A percentile compares a stretch with the other conserved stretches of the same genome.
Evolutionary conservation across 2,888 invertebrate species (phyloP).

Genomic region (Yponomeuta evonymella): DNA sequence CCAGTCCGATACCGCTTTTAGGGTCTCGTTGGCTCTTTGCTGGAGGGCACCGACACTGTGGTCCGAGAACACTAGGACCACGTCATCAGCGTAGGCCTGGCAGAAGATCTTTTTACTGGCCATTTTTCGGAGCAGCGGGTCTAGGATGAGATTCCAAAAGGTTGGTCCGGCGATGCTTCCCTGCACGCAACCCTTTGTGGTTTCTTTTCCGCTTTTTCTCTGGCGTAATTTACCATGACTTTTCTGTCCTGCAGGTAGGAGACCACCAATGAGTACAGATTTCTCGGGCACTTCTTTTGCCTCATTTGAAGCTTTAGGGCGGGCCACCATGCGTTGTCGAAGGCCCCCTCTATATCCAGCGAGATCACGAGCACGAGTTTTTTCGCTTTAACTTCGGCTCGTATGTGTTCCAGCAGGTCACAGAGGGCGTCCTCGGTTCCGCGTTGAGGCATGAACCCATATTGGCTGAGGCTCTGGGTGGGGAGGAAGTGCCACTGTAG

Average conservation of each 20-base stretch:
- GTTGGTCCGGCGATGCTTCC: conserved; percentile 23
- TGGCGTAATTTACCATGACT: conserved; percentile 20
- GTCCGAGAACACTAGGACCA: conserved; percentile 18
- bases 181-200: conserved; percentile 24
- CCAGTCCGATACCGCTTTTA: conserved; percentile 19
- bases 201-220: conserved; percentile 13
- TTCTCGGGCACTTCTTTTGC: not conserved
- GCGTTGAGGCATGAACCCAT: not conserved
- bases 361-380: not conserved
- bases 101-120: not conserved
- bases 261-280: not conserved
- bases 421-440: conserved; percentile 5
- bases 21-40: not conserved
- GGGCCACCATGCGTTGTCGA: too few species aligned
- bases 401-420: not conserved
- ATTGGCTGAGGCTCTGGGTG: not conserved
- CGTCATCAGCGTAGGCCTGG: conserved; percentile 28
- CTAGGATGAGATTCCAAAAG: conserved; percentile 24
- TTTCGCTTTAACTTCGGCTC: not conserved
- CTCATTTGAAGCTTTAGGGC: not conserved
- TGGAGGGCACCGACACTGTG: not conserved
- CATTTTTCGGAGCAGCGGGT: conserved; percentile 17
- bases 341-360: too few species aligned
- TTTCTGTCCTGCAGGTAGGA: conserved; percentile 20
- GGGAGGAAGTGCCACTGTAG: too few species aligned